Evolutionary conservation across 1,140 invertebrate genomes (phyloP).

Genomic region (Neelides sp.): DNA sequence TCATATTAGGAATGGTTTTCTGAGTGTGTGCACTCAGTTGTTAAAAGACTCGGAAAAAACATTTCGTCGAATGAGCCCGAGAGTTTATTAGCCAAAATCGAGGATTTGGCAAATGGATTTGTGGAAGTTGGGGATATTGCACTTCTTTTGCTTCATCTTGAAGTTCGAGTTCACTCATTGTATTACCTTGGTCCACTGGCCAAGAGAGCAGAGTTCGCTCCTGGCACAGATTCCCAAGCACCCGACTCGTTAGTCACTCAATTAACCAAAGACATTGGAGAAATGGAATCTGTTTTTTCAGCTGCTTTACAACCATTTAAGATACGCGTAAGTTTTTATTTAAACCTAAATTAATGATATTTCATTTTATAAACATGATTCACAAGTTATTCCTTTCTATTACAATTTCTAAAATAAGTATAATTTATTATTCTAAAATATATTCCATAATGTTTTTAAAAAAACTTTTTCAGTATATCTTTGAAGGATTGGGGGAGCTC

Average conservation of each 20-base stretch:
- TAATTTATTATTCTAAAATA: conserved; percentile 1
- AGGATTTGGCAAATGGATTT: conserved; percentile 69
- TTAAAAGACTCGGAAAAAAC: conserved; percentile 11
- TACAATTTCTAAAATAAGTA: neutral
- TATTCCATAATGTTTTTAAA: neutral
- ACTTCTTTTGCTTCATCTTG: conserved; percentile 77
- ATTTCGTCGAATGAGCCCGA: too few relatives aligned
- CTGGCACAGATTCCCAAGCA: conserved; percentile 48
- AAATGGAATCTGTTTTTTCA: conserved; percentile 64
- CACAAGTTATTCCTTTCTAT: too few relatives aligned
- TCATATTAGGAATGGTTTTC: conserved; percentile 54
- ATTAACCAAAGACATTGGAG: conserved; percentile 60
- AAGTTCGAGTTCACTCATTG: conserved; percentile 88
- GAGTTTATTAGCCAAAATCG: too few relatives aligned
- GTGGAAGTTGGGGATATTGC: conserved; percentile 81
- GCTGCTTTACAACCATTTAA: conserved; percentile 61
- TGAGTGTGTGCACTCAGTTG: conserved; percentile 9
- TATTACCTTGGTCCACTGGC: conserved; percentile 67
- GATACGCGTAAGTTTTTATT: conserved; percentile 48
- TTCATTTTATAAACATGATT: conserved; percentile 7
- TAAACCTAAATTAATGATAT: neutral
- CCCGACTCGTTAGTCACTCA: conserved; percentile 68
- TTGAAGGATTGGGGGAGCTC: conserved; percentile 80
- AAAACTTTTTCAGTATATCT: conserved; percentile 62
- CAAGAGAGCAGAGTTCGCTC: conserved; percentile 43